Percentiles rank a stretch among this genome's conserved stretches.
These are phyloP conservation scores for Asteroscopus sphinx DNA, from an alignment of 2,888 invertebrate species.

Conservation along the genomic window DNA sequence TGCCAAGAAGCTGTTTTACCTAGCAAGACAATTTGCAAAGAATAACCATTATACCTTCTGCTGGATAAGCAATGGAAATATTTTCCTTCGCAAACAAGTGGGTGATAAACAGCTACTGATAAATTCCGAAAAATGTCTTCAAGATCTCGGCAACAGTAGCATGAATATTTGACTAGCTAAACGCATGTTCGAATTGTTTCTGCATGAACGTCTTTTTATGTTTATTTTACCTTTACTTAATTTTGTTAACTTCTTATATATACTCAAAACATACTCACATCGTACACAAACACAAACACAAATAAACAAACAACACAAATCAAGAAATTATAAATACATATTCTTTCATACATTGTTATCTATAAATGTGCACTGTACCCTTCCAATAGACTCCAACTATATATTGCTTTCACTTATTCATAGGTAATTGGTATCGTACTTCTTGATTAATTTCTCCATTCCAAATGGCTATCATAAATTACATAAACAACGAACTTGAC, in stretches of 20 bases:
- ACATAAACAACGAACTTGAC: slow-evolving; percentile 7
- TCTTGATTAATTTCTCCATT: not conserved
- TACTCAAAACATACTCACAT: no score
- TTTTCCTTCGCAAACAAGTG: slow-evolving; percentile 9
- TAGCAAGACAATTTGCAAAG: slow-evolving; percentile 11
- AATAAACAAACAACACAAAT: no score
- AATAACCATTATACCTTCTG: slow-evolving; percentile 4
- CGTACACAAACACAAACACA: no score
- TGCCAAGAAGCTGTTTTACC: slow-evolving; percentile 10
- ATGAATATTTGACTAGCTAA: slow-evolving; percentile 10
- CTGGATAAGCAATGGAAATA: slow-evolving; percentile 7
- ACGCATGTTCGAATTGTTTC: not conserved
- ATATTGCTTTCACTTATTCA: not conserved
- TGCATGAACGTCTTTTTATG: no score
- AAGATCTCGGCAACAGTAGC: not conserved
- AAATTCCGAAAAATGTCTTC: not conserved
- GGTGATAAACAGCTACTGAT: slow-evolving; percentile 5
- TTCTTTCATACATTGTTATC: no score
- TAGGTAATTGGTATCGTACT: not conserved
- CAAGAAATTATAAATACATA: no score
- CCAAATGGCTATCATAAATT: slow-evolving; percentile 10
- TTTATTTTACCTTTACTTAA: no score
- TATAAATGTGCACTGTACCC: no score
- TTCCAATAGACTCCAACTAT: no score
- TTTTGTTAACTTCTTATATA: no score